Conservation (phyloP, 2,888 invertebrate species). For the Nudaria mundana region DNA sequence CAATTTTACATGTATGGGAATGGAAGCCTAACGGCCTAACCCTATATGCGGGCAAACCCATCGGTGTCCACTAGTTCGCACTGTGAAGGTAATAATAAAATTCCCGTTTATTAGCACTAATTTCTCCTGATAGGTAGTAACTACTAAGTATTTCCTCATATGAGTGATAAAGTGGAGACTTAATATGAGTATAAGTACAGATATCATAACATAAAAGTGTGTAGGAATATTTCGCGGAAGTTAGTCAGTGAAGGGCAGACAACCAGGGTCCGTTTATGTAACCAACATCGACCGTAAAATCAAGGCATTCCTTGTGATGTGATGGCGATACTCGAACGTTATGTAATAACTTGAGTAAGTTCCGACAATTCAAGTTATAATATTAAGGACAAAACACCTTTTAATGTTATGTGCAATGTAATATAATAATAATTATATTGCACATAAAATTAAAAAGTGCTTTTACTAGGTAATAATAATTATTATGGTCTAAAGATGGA, state of each 20-base stretch:
- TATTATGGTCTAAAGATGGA: no score
- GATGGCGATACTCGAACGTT: slow-evolving; percentile 5
- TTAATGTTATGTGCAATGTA: neutral
- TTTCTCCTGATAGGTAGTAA: no score
- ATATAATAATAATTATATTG: neutral
- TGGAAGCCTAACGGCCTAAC: no score
- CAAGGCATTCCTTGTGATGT: slow-evolving; percentile 14
- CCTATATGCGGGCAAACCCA: no score
- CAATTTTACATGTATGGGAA: no score
- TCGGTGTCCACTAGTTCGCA: no score
- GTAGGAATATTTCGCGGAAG: slow-evolving; percentile 17
- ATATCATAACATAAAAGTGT: neutral
- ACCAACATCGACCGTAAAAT: slow-evolving; percentile 11
- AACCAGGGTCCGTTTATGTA: slow-evolving; percentile 22
- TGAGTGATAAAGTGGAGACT: neutral
- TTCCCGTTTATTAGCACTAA: no score
- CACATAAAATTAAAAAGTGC: neutral
- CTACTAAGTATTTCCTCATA: no score
- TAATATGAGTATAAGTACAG: neutral
- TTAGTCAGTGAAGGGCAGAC: slow-evolving; percentile 24
- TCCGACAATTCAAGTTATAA: neutral
- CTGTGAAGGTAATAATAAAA: no score
- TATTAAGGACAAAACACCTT: slow-evolving; percentile 1
- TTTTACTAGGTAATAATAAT: no score
- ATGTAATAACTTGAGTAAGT: slow-evolving; percentile 1